These are phyloP conservation scores for Phaenicophaeus curvirostris DNA, from an alignment of 2,797 vertebrate genomes.

Conservation along the genomic window DNA sequence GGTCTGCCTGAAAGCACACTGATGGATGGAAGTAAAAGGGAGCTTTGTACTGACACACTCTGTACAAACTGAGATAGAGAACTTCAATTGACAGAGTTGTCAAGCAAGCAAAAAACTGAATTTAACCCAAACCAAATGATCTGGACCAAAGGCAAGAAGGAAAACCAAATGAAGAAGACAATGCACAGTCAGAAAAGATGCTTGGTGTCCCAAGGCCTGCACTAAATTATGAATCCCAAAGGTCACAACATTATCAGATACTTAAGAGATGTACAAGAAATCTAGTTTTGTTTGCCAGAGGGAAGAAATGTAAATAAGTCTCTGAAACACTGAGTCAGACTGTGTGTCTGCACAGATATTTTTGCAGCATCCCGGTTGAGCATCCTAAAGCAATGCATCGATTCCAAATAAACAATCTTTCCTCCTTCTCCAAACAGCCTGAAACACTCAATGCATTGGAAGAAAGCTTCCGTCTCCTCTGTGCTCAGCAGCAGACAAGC, in stretches of 20 bases:
- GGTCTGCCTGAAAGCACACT: slow-evolving; percentile 26
- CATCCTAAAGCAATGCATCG: background rate
- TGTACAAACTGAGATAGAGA: background rate
- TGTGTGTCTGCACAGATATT: background rate
- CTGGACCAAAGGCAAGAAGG: slow-evolving; percentile 36
- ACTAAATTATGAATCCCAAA: slow-evolving; percentile 25
- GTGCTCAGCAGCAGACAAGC: background rate
- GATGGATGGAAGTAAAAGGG: slow-evolving; percentile 12
- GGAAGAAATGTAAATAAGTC: slow-evolving; percentile 18
- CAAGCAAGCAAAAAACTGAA: slow-evolving; percentile 37
- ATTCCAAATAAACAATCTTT: slow-evolving; percentile 41
- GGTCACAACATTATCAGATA: slow-evolving; percentile 27
- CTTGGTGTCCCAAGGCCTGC: background rate
- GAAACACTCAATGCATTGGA: background rate
- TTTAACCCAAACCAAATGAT: slow-evolving; percentile 54
- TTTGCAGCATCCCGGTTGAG: background rate
- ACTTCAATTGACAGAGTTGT: slow-evolving; percentile 36
- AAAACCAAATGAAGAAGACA: slow-evolving; percentile 27
- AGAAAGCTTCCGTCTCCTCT: background rate
- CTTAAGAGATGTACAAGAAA: background rate
- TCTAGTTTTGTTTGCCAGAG: slow-evolving; percentile 9
- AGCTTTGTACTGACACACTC: slow-evolving; percentile 2
- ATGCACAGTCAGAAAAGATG: background rate
- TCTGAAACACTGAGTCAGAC: background rate
- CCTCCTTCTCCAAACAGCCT: slow-evolving; percentile 27